These are phyloP conservation scores for Natrix natrix DNA, from an alignment of 2,797 vertebrate genomes.

Conservation along the genomic window DNA sequence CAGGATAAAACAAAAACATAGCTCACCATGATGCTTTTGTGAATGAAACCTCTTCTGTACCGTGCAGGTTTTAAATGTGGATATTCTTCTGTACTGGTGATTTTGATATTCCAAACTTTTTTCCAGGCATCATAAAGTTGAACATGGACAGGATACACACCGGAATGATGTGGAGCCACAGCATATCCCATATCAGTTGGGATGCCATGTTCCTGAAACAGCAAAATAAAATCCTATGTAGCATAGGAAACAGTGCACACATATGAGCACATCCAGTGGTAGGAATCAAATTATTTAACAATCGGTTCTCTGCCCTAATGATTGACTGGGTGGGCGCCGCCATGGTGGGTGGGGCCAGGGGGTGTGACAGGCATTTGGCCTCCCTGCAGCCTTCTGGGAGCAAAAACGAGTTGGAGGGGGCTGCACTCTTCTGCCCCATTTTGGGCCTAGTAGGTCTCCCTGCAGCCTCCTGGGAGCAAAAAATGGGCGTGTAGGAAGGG, in stretches of 20 bases:
- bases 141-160: conserved; percentile 79
- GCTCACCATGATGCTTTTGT: conserved; percentile 81
- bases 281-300: too few relatives aligned
- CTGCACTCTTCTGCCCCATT: too few relatives aligned
- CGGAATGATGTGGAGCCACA: conserved; percentile 94
- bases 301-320: too few relatives aligned
- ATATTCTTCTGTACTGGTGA: conserved; percentile 81
- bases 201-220: conserved; percentile 75
- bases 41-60: conserved; percentile 75
- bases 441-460: too few relatives aligned
- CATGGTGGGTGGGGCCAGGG: too few relatives aligned
- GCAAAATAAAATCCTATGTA: conserved; percentile 19
- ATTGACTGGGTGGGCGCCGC: too few relatives aligned
- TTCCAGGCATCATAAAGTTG: conserved; percentile 81
- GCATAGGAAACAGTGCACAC: background rate
- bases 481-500: too few relatives aligned
- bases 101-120: conserved; percentile 78
- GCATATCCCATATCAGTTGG: conserved; percentile 88
- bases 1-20: background rate
- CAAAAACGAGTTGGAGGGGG: too few relatives aligned
- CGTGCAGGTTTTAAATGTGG: conserved; percentile 79
- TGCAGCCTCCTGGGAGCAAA: too few relatives aligned
- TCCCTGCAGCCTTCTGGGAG: too few relatives aligned
- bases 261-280: background rate
- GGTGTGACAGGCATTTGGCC: too few relatives aligned